A percentile compares a stretch with the other conserved stretches of the same genome.
Conservation (phyloP, 2,113 vertebrate species). For the Chionis minor region DNA sequence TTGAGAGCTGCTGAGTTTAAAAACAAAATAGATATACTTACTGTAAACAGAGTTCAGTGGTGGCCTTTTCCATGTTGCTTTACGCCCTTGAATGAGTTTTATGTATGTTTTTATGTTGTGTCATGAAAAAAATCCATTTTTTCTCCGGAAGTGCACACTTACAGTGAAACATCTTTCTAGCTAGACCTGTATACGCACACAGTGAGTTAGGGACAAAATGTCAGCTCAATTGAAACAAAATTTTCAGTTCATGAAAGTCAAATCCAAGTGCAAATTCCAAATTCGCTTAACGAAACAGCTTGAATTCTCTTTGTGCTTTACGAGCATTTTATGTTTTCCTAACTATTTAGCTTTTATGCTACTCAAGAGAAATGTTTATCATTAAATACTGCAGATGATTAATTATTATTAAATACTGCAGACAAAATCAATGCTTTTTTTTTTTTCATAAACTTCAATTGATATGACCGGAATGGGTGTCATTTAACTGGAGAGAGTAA, state of each 20-base stretch:
- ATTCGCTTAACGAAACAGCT: slow-evolving; percentile 17
- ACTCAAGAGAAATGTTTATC: neutral
- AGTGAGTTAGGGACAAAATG: neutral
- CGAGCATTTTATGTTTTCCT: neutral
- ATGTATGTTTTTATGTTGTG: neutral
- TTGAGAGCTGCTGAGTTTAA: neutral
- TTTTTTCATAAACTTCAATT: neutral
- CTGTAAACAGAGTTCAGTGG: neutral
- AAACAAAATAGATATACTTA: neutral
- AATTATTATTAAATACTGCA: neutral
- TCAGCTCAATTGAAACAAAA: neutral
- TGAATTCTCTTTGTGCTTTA: neutral
- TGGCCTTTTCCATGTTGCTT: neutral
- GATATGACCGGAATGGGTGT: slow-evolving; percentile 1
- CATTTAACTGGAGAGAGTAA: slow-evolving; percentile 32
- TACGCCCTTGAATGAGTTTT: neutral
- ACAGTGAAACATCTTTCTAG: neutral
- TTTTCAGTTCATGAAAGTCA: neutral
- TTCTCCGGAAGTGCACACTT: neutral
- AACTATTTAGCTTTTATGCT: neutral
- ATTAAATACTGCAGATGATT: neutral
- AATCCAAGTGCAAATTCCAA: slow-evolving; percentile 40
- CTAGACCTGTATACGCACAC: neutral
- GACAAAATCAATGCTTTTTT: neutral
- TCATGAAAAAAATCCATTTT: neutral